Base-by-base conservation (phyloP, 2,797 vertebrate genomes). In the Simalia tracyae region DNA sequence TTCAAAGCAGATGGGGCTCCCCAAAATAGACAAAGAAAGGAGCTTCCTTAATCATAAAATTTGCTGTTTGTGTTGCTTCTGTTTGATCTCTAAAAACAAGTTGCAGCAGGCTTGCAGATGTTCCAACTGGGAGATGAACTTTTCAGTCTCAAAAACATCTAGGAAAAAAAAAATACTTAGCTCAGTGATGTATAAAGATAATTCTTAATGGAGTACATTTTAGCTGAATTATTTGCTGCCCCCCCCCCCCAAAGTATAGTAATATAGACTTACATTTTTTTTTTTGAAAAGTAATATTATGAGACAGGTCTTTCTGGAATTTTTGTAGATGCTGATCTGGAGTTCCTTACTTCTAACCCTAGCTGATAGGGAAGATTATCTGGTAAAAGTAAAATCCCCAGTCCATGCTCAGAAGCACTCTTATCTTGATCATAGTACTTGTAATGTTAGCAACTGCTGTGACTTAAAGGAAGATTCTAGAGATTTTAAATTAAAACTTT, bases 141-240 rank as follows among this genome's bases (percentile, higher is more conserved):
- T 4, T 0, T 46, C 57, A 0, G 0, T 63, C 56, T 9, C 0
- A 91, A 50, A 0, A 91, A 56, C 56, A 84, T 56, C 0, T 0
- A 61, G 0, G 0, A 93, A 94, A 84, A 87, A 81, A 81, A 42
- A 19, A 66, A 94, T 76, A 92, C 86, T 60, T 64, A 4, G 56
- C 86, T 94, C 68, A 93, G 56, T 60, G 12, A 68, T 90, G 84
- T 81, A 54, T 92, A 28, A 9, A 93, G 46, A 72, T 7, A 3
- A 86, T 81, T 31, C 86, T 87, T 86, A 63, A 91, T 63, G 46
- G n/a, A 93, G 9, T 36, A 92, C 84, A 89, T 89, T 92, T 89
- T 46, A 56, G 1, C 36, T 85, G 57, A 91, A 60, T 0, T 0
- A 42, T 50, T 93, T 36, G 57, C 46, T 46, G 56, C 68, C 63